phyloP scores from a whole-genome alignment of 30 jellyfish, hydroid and myxozoan species.

The Cassiopea andromeda region DNA sequence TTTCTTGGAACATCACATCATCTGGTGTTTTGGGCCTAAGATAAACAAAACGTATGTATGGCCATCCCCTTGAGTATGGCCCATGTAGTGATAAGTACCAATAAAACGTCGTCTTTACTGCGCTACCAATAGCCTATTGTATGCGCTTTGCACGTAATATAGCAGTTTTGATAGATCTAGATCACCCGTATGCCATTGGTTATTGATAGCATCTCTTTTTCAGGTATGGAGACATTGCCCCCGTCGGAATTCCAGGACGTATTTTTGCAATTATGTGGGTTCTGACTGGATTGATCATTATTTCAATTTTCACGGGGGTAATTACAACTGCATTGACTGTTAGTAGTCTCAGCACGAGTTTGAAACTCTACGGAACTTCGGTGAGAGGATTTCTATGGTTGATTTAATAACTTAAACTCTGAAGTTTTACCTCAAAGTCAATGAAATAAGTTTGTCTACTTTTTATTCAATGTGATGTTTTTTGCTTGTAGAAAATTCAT shows the following conservation, averaged over 20 bases:
- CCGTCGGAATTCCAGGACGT: slow-evolving; percentile 98
- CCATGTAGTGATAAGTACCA: too few species aligned
- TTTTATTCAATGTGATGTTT: too few species aligned
- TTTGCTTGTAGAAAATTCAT: too few species aligned
- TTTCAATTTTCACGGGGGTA: slow-evolving; percentile 96
- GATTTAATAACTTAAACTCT: neutral
- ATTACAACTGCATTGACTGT: slow-evolving; percentile 94
- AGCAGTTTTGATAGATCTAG: neutral
- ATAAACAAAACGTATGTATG: too few species aligned
- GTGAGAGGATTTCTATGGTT: slow-evolving; percentile 40
- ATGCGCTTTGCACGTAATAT: neutral
- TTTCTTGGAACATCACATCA: too few species aligned
- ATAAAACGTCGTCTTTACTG: too few species aligned
- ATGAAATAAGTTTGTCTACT: too few species aligned
- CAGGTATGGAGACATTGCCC: slow-evolving; percentile 98
- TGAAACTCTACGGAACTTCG: slow-evolving; percentile 79
- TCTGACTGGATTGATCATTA: slow-evolving; percentile 89
- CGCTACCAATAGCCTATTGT: too few species aligned
- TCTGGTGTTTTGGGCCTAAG: too few species aligned
- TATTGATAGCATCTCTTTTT: neutral
- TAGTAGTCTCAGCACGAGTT: slow-evolving; percentile 72
- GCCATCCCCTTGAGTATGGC: too few species aligned
- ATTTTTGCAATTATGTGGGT: slow-evolving; percentile 97
- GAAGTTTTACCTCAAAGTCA: too few species aligned
- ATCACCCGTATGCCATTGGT: neutral